phyloP scores from a whole-genome alignment of 2,113 vertebrate species.

The Meleagris gallopavo region DNA sequence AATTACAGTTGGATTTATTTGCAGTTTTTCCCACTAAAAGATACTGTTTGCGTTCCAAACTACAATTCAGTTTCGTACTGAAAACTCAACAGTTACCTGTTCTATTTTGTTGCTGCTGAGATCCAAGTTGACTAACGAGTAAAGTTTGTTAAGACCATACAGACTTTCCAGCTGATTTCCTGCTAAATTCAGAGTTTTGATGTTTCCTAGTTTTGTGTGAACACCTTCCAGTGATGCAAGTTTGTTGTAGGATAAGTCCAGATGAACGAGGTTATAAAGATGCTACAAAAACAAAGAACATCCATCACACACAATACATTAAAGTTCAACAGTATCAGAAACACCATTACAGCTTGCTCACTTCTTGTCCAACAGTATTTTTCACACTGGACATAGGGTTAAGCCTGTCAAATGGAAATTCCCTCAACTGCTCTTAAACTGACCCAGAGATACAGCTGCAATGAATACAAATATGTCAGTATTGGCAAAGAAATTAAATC shows the following conservation, averaged over 20 bases:
- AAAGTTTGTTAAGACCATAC: conserved; percentile 92
- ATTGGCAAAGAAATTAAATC: neutral
- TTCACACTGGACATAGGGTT: neutral
- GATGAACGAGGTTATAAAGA: conserved; percentile 94
- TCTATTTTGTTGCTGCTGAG: conserved; percentile 90
- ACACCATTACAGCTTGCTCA: neutral
- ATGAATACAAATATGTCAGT: neutral
- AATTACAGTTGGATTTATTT: neutral
- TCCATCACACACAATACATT: neutral
- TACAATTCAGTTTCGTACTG: neutral
- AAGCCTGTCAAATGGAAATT: neutral
- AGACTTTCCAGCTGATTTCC: conserved; percentile 92
- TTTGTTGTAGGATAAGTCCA: conserved; percentile 95
- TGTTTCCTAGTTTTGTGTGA: conserved; percentile 95
- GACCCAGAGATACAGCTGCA: neutral
- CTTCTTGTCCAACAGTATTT: neutral
- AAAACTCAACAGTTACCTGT: conserved; percentile 79
- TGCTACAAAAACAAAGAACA: conserved; percentile 79
- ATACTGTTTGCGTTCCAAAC: neutral
- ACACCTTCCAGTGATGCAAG: conserved; percentile 87
- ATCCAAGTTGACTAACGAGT: conserved; percentile 95
- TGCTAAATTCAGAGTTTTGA: conserved; percentile 93
- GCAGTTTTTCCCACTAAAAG: neutral
- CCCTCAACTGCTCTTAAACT: neutral
- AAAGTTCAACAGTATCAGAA: neutral